Evolutionary conservation across 2,113 vertebrate species (phyloP), one percentile per base, ranked within the genome.

Genomic region (Pipa parva): DNA sequence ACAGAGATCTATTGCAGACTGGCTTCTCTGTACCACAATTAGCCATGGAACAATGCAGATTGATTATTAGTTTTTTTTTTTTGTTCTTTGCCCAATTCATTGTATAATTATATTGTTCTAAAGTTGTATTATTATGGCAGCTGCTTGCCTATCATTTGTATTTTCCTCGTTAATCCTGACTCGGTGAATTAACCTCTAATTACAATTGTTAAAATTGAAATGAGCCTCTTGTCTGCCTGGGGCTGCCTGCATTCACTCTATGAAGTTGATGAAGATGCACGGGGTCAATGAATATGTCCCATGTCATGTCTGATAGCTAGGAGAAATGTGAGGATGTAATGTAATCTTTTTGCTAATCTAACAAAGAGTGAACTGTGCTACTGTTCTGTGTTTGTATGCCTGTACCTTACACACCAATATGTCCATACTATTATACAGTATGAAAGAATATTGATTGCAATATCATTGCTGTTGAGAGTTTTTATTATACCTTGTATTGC

Each of bases 181-280:
- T 92, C 92, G 90, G 82, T 86, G 90, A 96, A 97, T 97, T 97
- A 97, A 96, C 95, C 95, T 91, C 93, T 91, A 95, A 91, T 95
- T 95, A 95, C 83, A 84, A 84, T 87, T 81, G 88, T 91, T 90
- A 88, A 92, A 94, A 92, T 92, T 92, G 85, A 93, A 92, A 92
- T 89, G 90, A 92, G 87, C 80, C 84, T 89, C 84, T 85, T 87
- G 84, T 84, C 87, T 90, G 76, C 80, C 83, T 83, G 59, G 83
- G 79, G 87, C 86, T 83, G 81, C 79, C 83, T 85, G 85, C 77
- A 89, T 84, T 82, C 85, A 88, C 85, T 77, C 77, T 81, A 85
- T 74, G 75, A 83, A 83, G 83, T 84, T 89, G 90, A 92, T 93
- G 86, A 88, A 90, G 92, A 89, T 87, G 92, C 85, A 92, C 89